phyloP scores from a whole-genome alignment of 2,113 vertebrate species.

The Phycodurus eques region DNA sequence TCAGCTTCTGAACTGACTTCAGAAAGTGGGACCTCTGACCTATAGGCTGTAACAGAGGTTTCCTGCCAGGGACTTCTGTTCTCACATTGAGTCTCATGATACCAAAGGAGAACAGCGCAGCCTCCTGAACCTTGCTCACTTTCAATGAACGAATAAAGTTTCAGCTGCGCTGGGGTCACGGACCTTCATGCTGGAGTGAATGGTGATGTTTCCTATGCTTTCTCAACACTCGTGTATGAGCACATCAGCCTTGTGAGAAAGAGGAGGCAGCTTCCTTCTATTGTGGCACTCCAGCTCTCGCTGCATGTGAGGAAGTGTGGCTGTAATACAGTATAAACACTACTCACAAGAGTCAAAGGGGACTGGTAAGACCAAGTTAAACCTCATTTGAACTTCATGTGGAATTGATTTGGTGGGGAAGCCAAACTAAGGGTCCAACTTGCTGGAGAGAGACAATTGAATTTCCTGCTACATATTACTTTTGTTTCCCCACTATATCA shows the following conservation, averaged over 20 bases:
- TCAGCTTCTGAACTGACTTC: conserved; percentile 49
- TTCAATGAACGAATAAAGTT: conserved; percentile 41
- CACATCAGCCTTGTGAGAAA: conserved; percentile 46
- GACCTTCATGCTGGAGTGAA: conserved; percentile 39
- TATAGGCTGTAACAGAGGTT: conserved; percentile 43
- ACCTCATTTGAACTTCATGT: conserved; percentile 66
- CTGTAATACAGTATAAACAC: conserved; percentile 38
- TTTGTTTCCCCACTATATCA: conserved; percentile 80
- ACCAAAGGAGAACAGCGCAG: conserved; percentile 27
- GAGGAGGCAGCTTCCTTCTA: conserved; percentile 51
- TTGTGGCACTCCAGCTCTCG: conserved; percentile 43
- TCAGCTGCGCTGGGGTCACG: conserved; percentile 51
- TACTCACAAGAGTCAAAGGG: conserved; percentile 24
- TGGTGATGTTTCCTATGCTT: conserved; percentile 49
- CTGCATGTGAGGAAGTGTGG: conserved; percentile 41
- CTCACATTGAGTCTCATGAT: conserved; percentile 37
- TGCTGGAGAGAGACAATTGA: conserved; percentile 74
- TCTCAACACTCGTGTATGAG: conserved; percentile 25
- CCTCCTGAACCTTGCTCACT: conserved; percentile 57
- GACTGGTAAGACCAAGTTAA: conserved; percentile 36
- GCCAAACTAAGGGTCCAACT: conserved; percentile 68
- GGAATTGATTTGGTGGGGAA: conserved; percentile 72
- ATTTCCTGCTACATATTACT: conserved; percentile 79
- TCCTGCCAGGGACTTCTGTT: conserved; percentile 48
- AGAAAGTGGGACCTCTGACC: conserved; percentile 49